Evolutionary conservation across 2,797 vertebrate genomes (phyloP), one percentile per base, ranked within the genome.

Genomic region (Ceryle rudis): DNA sequence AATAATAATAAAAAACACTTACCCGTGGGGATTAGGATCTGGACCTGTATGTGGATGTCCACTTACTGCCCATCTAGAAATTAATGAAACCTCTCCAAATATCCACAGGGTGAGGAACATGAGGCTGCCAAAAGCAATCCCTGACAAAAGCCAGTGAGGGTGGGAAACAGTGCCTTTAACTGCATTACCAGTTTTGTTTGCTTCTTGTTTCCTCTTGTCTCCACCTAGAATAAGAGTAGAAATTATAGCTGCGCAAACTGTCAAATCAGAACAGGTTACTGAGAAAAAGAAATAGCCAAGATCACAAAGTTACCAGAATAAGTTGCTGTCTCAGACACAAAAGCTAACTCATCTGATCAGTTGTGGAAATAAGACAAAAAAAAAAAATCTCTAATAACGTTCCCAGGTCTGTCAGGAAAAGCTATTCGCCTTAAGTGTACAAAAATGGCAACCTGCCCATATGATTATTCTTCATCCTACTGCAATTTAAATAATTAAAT

Each of bases 21-120:
- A 98, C 98, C 98, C 98, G 78, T 96, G 97, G 6, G 98, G 98
- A 95, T 98, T 98, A 71, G 98, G 98, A 78, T 98, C 97, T n/a
- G 98, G 98, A 60, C 98, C 98, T 52, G 95, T 55, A 58, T 97
- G 64, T 33, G 98, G 98, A 86, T 98, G 97, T 33, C 98, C 98
- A 91, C 97, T 98, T 88, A 98, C 98, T 90, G 97, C 97, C 98
- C 98, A 98, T 94, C 98, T 97, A 93, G 97, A 98, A 94, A 98
- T 75, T 29, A 98, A 86, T 0, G 98, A 98, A 64, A 98, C 98
- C 26, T 98, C 98, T 54, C 98, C 98, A 92, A 98, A 98, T 87
- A 98, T 93, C 98, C 98, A 98, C 11, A 98, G 92, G 5, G 92
- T 98, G 60, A 98, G 97, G 73, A 98, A 98, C 90, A 96, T 3